Conservation (phyloP, 2,797 vertebrate genomes). For the Neopelma chrysocephalum region DNA sequence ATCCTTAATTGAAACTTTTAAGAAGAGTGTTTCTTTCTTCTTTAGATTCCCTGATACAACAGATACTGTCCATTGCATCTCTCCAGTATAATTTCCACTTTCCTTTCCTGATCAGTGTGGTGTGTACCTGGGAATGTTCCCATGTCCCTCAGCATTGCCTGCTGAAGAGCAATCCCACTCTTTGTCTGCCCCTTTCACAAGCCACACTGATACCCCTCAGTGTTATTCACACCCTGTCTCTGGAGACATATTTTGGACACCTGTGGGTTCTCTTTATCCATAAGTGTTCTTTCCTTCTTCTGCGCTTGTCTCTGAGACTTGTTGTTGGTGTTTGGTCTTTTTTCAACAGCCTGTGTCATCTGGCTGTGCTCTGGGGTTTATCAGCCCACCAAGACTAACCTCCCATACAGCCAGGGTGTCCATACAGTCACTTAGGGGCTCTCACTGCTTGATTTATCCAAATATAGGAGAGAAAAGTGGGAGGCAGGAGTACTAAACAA, state of each 20-base stretch:
- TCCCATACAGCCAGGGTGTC: background rate
- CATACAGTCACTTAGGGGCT: background rate
- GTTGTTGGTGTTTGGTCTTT: background rate
- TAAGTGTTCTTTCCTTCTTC: background rate
- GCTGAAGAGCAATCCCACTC: background rate
- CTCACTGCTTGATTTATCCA: background rate
- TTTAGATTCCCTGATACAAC: background rate
- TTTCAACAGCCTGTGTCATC: background rate
- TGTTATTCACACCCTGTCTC: background rate
- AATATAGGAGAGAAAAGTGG: background rate
- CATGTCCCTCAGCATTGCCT: accelerated
- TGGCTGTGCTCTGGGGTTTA: background rate
- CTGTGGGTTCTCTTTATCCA: background rate
- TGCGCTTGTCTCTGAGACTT: background rate
- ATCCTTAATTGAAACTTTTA: background rate
- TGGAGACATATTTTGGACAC: background rate
- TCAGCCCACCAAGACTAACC: background rate
- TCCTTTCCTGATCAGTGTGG: background rate
- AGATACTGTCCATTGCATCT: background rate
- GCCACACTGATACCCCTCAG: background rate
- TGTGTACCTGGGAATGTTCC: background rate
- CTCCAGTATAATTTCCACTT: background rate
- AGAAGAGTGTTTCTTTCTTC: background rate
- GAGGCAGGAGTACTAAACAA: background rate
- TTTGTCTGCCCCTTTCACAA: background rate